Conservation (phyloP, 2,797 vertebrate species). For the Periparus ater region DNA sequence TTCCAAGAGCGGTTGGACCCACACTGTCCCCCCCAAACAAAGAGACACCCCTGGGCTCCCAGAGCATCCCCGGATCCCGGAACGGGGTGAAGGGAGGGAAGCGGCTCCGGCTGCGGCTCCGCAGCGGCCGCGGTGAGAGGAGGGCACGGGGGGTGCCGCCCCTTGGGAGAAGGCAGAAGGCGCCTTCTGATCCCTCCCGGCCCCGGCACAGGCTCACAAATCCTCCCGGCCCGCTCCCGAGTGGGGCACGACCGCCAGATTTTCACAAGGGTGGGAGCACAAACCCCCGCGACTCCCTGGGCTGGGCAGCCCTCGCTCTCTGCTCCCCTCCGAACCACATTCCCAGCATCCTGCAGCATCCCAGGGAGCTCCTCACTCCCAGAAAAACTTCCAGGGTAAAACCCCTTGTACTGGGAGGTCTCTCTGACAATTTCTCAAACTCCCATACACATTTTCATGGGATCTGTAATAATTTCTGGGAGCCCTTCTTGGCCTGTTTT, state of each 20-base stretch:
- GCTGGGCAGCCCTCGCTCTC: accelerated
- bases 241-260: no score
- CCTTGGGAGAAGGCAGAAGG: not conserved
- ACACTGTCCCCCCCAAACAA: accelerated
- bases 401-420: accelerated
- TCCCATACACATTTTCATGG: accelerated
- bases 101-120: not conserved
- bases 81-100: not conserved
- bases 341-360: not conserved
- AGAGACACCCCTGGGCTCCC: not conserved
- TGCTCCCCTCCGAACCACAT: not conserved
- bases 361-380: not conserved
- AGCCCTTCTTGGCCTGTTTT: not conserved
- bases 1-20: not conserved
- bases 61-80: accelerated
- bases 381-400: not conserved
- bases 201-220: not conserved
- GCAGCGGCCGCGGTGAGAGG: not conserved
- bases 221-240: accelerated
- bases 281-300: not conserved
- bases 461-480: not conserved
- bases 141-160: accelerated
- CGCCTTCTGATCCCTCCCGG: not conserved
- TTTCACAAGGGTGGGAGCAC: no score
- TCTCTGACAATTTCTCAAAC: not conserved